phyloP scores from a whole-genome alignment of 2,797 vertebrate genomes.

The Aldrovandia affinis region DNA sequence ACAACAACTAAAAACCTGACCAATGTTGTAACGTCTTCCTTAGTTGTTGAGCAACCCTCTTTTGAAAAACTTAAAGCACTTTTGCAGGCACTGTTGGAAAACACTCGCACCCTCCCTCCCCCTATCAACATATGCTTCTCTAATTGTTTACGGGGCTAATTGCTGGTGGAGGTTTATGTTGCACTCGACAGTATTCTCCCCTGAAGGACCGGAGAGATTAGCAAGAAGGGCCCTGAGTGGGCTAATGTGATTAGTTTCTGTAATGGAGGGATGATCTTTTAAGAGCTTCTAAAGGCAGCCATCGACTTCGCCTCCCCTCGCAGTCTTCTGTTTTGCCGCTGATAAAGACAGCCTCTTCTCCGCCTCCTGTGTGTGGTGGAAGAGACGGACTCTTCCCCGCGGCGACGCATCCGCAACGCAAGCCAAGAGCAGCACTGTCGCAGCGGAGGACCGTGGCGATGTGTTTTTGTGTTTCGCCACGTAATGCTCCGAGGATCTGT shows the following conservation, averaged over 20 bases:
- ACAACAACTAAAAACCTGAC: too few species aligned
- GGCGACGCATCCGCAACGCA: not conserved
- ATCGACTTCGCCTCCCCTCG: not conserved
- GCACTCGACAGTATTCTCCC: conserved; percentile 3
- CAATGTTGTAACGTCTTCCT: not conserved
- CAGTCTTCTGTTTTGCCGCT: conserved; percentile 21
- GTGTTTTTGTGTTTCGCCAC: not conserved
- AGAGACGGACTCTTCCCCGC: conserved; percentile 6
- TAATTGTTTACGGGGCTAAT: conserved; percentile 15
- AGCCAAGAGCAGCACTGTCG: not conserved
- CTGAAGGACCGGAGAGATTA: conserved; percentile 6
- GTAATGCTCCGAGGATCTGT: conserved; percentile 12
- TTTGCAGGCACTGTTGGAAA: not conserved
- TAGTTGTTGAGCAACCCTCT: not conserved
- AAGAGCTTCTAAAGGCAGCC: conserved; percentile 13
- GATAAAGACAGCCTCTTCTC: conserved; percentile 11
- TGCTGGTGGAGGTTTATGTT: not conserved
- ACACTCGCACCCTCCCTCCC: not conserved
- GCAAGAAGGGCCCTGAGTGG: not conserved
- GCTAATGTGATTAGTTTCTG: conserved; percentile 25
- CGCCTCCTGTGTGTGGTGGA: not conserved
- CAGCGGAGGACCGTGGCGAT: not conserved
- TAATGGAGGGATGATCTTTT: conserved; percentile 28
- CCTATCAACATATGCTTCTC: not conserved
- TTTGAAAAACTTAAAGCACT: not conserved